Evolutionary conservation across 2,113 vertebrate species (phyloP), one percentile per base, ranked within the genome.

Genomic region (Microcebus murinus): DNA sequence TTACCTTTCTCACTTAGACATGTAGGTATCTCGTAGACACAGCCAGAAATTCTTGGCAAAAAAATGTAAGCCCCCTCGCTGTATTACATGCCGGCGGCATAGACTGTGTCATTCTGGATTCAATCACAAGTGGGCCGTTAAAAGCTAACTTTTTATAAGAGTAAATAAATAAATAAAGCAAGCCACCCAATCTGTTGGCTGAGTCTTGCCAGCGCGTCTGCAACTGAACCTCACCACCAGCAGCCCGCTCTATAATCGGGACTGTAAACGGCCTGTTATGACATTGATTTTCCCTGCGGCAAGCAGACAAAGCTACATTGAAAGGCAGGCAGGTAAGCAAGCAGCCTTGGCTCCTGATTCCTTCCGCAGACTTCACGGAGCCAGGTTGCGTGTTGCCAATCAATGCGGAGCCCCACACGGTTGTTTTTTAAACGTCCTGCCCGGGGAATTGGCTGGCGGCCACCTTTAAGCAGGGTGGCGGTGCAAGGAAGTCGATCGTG

Each of bases 251-350:
- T 82, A 76, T 82, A 80, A 74, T 91, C 63, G 68, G 86, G 79
- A 70, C 61, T 96, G 70, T 90, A 96, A 96, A 97, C 76, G 8
- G 50, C 82, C 63, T 81, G 67, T 94, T 97, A 85, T 95, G 97
- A 94, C 87, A 94, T 96, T 95, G 94, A 45, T 94, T 97, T 97
- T 88, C 77, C 92, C 94, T 88, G 82, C n/a, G 74, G 79, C 82
- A 92, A 95, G 97, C 82, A 97, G 96, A 97, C 82, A 97, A 98
- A 96, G 83, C 63, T 93, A 95, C 84, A 93, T 48, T 93, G 73
- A 97, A 97, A 95, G 73, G 31, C 76, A 90, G n/a, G 70, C 94
- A 95, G 65, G 71, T 88, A 79, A 79, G 45, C 45, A 8, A 45
- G 59, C 71, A 87, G 29, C 9, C 9, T 95, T 79, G 36, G n/a